Conservation (phyloP, 2,113 vertebrate genomes). For the Cryptotis parvus region DNA sequence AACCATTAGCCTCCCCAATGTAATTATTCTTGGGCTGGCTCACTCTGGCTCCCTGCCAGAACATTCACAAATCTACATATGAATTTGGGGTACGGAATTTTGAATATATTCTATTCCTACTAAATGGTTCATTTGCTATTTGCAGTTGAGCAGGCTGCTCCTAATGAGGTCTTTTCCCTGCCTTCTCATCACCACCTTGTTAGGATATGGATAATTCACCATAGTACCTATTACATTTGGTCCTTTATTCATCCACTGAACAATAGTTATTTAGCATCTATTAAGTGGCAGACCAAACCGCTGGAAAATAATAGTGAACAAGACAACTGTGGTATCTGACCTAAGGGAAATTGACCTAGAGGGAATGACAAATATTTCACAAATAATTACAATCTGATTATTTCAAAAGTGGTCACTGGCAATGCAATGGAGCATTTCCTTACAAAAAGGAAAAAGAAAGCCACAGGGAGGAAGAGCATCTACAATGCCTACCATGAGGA, state of each 20-base stretch:
- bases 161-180: not conserved
- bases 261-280: not conserved
- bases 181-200: not conserved
- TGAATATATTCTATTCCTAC: conserved; percentile 17
- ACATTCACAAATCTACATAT: conserved; percentile 51
- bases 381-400: conserved; percentile 10
- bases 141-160: not conserved
- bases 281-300: not conserved
- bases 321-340: conserved; percentile 1
- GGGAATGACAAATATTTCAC: not conserved
- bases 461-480: not conserved
- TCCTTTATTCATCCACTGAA: conserved; percentile 18
- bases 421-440: not conserved
- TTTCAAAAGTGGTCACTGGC: not conserved
- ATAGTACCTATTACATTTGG: not conserved
- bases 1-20: conserved; percentile 48
- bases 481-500: not conserved
- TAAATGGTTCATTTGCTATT: not conserved
- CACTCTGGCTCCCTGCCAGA: conserved; percentile 47
- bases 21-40: conserved; percentile 58
- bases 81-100: conserved; percentile 25
- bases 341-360: not conserved
- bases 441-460: not conserved
- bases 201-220: not conserved
- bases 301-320: conserved; percentile 23